phyloP scores from a whole-genome alignment of 2,888 invertebrate genomes.

The Morpho helenor region DNA sequence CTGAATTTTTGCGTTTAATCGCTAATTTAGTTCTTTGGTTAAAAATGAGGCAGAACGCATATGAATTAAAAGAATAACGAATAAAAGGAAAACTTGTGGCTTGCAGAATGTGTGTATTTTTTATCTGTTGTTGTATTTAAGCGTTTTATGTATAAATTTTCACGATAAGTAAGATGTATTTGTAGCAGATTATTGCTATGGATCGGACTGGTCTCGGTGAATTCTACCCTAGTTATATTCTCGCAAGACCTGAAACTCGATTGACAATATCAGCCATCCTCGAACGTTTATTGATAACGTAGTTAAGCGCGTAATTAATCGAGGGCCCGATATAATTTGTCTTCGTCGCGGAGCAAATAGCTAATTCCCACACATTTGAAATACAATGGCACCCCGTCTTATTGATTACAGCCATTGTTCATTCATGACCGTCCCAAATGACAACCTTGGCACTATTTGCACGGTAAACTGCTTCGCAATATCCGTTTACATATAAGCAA shows the following conservation, averaged over 20 bases:
- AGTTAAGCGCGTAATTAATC: constrained; percentile 75
- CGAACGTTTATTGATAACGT: constrained; percentile 41
- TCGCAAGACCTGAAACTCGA: not conserved
- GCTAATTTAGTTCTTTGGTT: no score
- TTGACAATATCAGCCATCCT: constrained; percentile 26
- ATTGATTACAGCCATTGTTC: constrained; percentile 76
- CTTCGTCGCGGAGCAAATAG: constrained; percentile 76
- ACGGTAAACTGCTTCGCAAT: constrained; percentile 35
- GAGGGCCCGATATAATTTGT: constrained; percentile 70
- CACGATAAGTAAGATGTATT: no score
- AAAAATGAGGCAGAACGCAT: no score
- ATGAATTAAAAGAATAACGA: no score
- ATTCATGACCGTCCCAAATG: constrained; percentile 63
- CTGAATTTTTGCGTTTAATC: no score
- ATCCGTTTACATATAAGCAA: not conserved
- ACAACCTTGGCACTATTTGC: constrained; percentile 64
- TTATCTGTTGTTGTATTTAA: no score
- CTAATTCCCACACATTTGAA: constrained; percentile 76
- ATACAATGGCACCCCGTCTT: constrained; percentile 68
- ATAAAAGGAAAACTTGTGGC: no score
- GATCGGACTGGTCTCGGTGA: no score
- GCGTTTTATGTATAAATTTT: no score
- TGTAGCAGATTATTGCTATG: no score
- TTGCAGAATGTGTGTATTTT: no score
- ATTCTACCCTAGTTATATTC: no score